A percentile compares a stretch with the other conserved stretches of the same genome.
phyloP scores from a whole-genome alignment of 2,113 vertebrate genomes.

The Lasiurus cinereus region DNA sequence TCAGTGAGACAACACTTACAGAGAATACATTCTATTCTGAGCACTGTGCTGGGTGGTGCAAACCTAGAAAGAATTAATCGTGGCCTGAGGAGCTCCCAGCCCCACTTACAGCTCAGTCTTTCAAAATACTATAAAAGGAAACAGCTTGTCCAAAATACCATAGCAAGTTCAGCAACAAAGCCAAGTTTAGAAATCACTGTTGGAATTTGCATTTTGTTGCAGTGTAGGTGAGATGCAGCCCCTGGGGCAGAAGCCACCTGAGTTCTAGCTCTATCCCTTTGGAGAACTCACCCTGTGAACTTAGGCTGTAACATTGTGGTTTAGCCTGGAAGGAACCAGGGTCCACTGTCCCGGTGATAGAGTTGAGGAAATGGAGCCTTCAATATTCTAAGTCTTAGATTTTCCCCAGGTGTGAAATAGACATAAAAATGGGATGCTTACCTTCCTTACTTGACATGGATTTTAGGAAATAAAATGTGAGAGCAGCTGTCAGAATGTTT shows the following conservation, averaged over 20 bases:
- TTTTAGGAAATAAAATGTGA: not conserved
- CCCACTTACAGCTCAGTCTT: not conserved
- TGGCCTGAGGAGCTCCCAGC: not conserved
- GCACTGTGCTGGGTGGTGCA: not conserved
- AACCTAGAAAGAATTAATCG: not conserved
- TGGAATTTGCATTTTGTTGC: not conserved
- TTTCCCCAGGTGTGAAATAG: not conserved
- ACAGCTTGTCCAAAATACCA: not conserved
- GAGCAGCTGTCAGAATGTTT: conserved; percentile 36
- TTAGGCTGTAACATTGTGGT: not conserved
- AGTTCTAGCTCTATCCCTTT: not conserved
- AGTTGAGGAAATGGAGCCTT: not conserved
- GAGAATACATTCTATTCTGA: not conserved
- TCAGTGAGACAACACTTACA: not conserved
- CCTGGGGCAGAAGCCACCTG: not conserved
- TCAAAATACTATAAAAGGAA: not conserved
- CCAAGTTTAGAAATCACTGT: not conserved
- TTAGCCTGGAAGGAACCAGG: not conserved
- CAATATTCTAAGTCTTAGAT: not conserved
- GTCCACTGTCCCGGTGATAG: not conserved
- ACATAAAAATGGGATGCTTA: not conserved
- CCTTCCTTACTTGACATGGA: not conserved
- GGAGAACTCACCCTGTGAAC: not conserved
- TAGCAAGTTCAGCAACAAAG: not conserved
- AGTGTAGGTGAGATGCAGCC: not conserved